Percentiles rank a stretch among this genome's conserved stretches.
Evolutionary conservation across 2,888 invertebrate species (phyloP).

Genomic region (Protodeltote pygarga): DNA sequence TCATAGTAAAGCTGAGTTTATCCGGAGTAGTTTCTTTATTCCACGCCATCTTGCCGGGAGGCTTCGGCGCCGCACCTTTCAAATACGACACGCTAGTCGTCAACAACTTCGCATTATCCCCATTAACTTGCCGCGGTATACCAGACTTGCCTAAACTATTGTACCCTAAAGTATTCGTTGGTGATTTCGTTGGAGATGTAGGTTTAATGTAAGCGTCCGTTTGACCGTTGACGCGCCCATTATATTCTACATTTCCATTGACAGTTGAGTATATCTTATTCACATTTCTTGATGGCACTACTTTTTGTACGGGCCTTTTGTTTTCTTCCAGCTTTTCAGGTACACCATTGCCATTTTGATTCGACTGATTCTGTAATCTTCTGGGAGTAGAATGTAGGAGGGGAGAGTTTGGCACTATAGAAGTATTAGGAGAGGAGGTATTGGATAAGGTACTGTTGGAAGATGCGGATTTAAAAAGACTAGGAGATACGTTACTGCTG

Average conservation of each 20-base stretch:
- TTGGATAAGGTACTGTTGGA: slow-evolving; percentile 63
- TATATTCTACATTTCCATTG: slow-evolving; percentile 76
- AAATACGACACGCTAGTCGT: slow-evolving; percentile 87
- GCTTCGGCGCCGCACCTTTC: slow-evolving; percentile 84
- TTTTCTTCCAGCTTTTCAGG: slow-evolving; percentile 79
- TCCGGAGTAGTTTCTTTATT: slow-evolving; percentile 90
- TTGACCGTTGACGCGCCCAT: slow-evolving; percentile 67
- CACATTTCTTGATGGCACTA: slow-evolving; percentile 91
- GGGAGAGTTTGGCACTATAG: slow-evolving; percentile 79
- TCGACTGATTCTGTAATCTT: slow-evolving; percentile 71
- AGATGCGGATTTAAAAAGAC: slow-evolving; percentile 72
- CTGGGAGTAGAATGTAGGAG: slow-evolving; percentile 82
- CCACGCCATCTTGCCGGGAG: slow-evolving; percentile 89
- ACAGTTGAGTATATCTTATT: slow-evolving; percentile 84
- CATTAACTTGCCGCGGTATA: slow-evolving; percentile 74
- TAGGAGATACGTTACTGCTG: slow-evolving; percentile 87
- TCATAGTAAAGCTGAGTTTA: slow-evolving; percentile 96
- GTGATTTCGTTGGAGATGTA: slow-evolving; percentile 88
- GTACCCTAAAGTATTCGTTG: slow-evolving; percentile 87
- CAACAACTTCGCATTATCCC: slow-evolving; percentile 81
- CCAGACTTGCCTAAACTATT: slow-evolving; percentile 80
- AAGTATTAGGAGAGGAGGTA: slow-evolving; percentile 66
- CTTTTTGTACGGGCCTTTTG: slow-evolving; percentile 92
- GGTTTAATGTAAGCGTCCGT: slow-evolving; percentile 88
- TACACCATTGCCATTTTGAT: slow-evolving; percentile 61